Conservation (phyloP, 1,140 invertebrate species). For the Drosophila arawakana region DNA sequence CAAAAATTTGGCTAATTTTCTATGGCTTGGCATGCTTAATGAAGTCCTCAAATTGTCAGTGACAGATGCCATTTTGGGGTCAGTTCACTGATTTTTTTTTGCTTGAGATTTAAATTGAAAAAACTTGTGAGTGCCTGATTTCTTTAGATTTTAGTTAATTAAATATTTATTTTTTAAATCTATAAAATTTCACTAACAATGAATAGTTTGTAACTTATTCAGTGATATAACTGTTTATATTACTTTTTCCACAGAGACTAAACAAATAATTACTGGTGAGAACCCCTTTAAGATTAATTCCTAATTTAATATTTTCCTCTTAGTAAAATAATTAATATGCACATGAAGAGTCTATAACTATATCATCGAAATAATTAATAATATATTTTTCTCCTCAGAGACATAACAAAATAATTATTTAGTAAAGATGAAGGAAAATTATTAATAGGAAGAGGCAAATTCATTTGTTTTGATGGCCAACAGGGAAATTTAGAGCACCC, state of each 20-base stretch:
- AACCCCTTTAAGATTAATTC: neutral
- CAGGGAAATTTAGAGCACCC: neutral
- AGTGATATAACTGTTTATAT: neutral
- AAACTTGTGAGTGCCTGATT: neutral
- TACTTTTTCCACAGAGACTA: no score
- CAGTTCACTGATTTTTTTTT: slow-evolving; percentile 4
- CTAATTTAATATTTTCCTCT: neutral
- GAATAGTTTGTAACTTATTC: neutral
- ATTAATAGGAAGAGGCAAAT: slow-evolving; percentile 14
- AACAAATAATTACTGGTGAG: neutral
- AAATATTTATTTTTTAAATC: neutral
- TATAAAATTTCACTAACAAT: neutral
- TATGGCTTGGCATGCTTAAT: slow-evolving; percentile 53
- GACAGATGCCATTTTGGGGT: slow-evolving; percentile 26
- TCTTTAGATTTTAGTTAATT: neutral
- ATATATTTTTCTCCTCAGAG: neutral
- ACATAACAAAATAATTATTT: neutral
- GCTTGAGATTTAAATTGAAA: neutral
- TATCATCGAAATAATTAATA: no score
- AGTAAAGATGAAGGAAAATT: slow-evolving; percentile 2
- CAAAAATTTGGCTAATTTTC: slow-evolving; percentile 52
- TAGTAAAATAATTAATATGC: no score
- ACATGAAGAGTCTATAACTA: no score
- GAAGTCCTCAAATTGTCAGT: slow-evolving; percentile 45
- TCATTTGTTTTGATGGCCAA: slow-evolving; percentile 19